Evolutionary conservation across 2,888 invertebrate genomes (phyloP).

Genomic region (Melipona bicolor): DNA sequence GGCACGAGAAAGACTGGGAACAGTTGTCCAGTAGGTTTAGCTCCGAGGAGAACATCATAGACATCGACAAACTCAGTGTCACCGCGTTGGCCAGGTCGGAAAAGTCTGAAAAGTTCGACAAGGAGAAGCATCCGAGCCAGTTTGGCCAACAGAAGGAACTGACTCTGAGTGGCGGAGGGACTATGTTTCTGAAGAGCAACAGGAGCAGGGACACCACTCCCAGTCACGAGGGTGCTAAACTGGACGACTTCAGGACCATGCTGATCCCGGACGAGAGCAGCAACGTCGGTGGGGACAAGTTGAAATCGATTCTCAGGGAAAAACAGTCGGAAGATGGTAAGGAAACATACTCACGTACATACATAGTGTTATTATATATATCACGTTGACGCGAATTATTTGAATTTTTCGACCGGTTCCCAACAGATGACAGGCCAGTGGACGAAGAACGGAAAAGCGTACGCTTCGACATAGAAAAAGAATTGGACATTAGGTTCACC

Average conservation of each 20-base stretch:
- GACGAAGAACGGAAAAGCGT: conserved; percentile 93
- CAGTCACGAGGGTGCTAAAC: conserved; percentile 73
- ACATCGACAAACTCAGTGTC: conserved; percentile 80
- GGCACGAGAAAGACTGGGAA: conserved; percentile 85
- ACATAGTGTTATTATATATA: background rate
- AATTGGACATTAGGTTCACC: conserved; percentile 83
- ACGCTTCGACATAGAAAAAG: conserved; percentile 86
- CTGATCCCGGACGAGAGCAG: conserved; percentile 65
- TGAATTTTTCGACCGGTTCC: background rate
- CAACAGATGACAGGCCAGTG: conserved; percentile 82
- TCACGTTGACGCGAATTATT: no score
- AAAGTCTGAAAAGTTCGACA: conserved; percentile 75
- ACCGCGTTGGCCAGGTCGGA: conserved; percentile 74
- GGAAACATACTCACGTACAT: conserved; percentile 23
- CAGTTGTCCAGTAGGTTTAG: conserved; percentile 80
- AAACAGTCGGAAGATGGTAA: conserved; percentile 81
- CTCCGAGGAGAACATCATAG: conserved; percentile 81
- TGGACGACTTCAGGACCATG: conserved; percentile 75
- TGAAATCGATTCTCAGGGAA: conserved; percentile 82
- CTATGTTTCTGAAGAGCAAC: conserved; percentile 87
- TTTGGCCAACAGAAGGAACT: conserved; percentile 83
- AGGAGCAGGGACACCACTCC: conserved; percentile 81
- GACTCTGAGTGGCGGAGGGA: conserved; percentile 86
- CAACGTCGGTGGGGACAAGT: conserved; percentile 74
- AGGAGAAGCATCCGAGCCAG: conserved; percentile 83